Evolutionary conservation across 2,113 vertebrate genomes (phyloP).

Genomic region (Brachypodius melanocephalos): DNA sequence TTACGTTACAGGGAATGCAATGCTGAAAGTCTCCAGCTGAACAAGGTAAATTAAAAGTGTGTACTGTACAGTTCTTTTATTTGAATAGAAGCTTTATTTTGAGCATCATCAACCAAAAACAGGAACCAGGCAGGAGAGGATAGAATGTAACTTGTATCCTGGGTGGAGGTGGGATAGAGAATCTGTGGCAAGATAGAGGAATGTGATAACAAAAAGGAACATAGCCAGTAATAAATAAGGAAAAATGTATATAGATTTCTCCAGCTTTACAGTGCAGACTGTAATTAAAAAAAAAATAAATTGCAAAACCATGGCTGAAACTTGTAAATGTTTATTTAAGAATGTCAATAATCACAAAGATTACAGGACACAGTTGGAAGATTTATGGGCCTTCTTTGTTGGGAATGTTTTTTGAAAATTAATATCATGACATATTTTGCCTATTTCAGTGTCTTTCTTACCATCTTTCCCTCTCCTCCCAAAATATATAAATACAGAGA

Average conservation of each 20-base stretch:
- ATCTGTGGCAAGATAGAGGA: neutral
- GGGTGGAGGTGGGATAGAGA: neutral
- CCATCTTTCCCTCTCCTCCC: neutral
- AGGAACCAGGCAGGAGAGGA: neutral
- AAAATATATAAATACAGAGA: neutral
- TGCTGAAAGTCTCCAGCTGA: neutral
- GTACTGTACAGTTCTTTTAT: neutral
- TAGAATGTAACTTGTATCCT: neutral
- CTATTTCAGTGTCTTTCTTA: neutral
- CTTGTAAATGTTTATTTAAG: neutral
- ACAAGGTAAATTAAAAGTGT: neutral
- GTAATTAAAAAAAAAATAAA: neutral
- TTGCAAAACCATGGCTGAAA: neutral
- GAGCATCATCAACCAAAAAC: neutral
- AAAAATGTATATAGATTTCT: neutral
- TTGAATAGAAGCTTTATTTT: neutral
- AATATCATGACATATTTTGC: neutral
- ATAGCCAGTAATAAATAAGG: neutral
- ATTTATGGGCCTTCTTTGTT: neutral
- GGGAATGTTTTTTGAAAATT: neutral
- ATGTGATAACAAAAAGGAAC: neutral
- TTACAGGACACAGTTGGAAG: neutral
- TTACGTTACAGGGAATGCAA: neutral
- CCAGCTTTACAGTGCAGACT: neutral
- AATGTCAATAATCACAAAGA: neutral